Percentiles rank a stretch among this genome's conserved stretches.
These are phyloP conservation scores for Iselma pallidipennis DNA, from an alignment of 2,888 invertebrate species.

Conservation along the genomic window DNA sequence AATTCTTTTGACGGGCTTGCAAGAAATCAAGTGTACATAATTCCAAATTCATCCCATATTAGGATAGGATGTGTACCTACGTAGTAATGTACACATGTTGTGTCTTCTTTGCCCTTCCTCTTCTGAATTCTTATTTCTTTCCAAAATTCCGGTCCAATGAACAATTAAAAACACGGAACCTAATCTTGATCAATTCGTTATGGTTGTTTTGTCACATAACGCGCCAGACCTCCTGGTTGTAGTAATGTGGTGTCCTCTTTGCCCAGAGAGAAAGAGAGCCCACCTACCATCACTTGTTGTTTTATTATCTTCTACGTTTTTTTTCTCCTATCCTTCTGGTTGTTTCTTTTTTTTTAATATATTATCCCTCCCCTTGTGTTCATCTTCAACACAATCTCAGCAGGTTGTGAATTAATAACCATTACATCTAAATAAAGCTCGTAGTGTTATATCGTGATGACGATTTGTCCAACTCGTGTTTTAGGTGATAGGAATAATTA, in stretches of 20 bases:
- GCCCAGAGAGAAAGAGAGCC: slow-evolving; percentile 37
- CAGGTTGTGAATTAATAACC: slow-evolving; percentile 48
- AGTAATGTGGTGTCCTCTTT: slow-evolving; percentile 36
- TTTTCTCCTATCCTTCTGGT: slow-evolving; percentile 38
- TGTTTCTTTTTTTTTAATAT: slow-evolving; percentile 28
- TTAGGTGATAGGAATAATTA: background rate
- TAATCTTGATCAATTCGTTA: slow-evolving; percentile 56
- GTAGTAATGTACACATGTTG: too few species aligned
- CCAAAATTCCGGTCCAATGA: slow-evolving; percentile 51
- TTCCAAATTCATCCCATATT: background rate
- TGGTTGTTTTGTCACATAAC: slow-evolving; percentile 56
- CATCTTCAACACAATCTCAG: slow-evolving; percentile 43
- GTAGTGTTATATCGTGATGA: slow-evolving; percentile 31
- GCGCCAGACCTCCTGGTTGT: slow-evolving; percentile 55
- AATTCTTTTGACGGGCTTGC: background rate
- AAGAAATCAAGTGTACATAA: background rate
- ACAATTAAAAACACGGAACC: slow-evolving; percentile 54
- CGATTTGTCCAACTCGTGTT: background rate
- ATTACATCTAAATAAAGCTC: slow-evolving; percentile 51
- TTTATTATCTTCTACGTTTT: slow-evolving; percentile 48
- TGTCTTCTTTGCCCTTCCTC: background rate
- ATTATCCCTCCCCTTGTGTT: background rate
- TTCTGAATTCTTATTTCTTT: background rate
- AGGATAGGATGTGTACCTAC: background rate
- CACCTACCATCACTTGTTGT: slow-evolving; percentile 53